These are phyloP conservation scores for Plusia festucae DNA, from an alignment of 2,888 invertebrate species.

Conservation along the genomic window DNA sequence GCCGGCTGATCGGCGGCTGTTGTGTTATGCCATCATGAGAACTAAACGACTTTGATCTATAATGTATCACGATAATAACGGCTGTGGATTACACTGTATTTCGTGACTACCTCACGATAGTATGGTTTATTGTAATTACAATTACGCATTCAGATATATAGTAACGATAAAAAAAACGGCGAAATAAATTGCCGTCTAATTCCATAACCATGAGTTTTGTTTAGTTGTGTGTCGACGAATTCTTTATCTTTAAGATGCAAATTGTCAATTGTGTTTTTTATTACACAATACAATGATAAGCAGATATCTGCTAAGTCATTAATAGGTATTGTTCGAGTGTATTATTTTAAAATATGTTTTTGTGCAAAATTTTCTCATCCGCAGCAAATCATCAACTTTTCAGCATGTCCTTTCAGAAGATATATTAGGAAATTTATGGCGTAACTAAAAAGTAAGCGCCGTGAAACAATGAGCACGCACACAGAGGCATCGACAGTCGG, in stretches of 20 bases:
- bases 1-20: constrained; percentile 47
- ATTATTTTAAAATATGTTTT: too few relatives aligned
- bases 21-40: constrained; percentile 44
- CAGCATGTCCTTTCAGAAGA: too few relatives aligned
- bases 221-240: not conserved
- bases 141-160: not conserved
- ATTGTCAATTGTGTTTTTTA: too few relatives aligned
- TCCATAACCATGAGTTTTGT: not conserved
- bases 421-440: not conserved
- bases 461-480: constrained; percentile 39
- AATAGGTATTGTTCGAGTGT: too few relatives aligned
- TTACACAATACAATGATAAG: too few relatives aligned
- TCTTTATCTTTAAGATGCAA: not conserved
- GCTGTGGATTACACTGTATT: not conserved
- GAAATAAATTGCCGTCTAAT: too few relatives aligned
- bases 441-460: constrained; percentile 11
- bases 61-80: constrained; percentile 11
- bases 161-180: too few relatives aligned
- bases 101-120: not conserved
- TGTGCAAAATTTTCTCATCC: too few relatives aligned
- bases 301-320: too few relatives aligned
- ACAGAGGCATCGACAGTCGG: constrained; percentile 49
- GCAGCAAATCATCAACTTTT: too few relatives aligned
- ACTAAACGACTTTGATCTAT: constrained; percentile 45
- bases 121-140: not conserved